These are phyloP conservation scores for Takifugu flavidus DNA, from an alignment of 2,113 vertebrate species.

Conservation along the genomic window DNA sequence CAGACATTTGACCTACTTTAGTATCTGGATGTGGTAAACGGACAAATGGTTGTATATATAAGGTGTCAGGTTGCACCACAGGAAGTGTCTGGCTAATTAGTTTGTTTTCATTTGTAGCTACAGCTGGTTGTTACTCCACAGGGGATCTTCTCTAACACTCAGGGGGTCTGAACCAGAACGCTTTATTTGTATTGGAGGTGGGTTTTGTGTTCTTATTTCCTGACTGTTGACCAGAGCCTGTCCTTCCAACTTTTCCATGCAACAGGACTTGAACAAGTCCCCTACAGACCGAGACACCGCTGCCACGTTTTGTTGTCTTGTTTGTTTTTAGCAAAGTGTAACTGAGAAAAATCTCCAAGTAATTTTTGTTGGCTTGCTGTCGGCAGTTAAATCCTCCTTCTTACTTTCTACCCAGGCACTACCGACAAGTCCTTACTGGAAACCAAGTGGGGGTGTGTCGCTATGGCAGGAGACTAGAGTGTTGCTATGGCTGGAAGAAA, in stretches of 20 bases:
- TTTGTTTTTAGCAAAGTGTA: background rate
- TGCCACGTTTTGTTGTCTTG: background rate
- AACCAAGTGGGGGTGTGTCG: constrained; percentile 83
- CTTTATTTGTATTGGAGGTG: constrained; percentile 33
- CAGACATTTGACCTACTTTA: constrained; percentile 9
- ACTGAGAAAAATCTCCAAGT: background rate
- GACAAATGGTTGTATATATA: constrained; percentile 7
- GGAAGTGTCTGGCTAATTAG: constrained; percentile 52
- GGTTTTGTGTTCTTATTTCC: constrained; percentile 12
- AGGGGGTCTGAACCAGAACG: constrained; percentile 15
- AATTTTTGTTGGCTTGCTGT: background rate
- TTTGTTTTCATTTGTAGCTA: constrained; percentile 41
- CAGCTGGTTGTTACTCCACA: constrained; percentile 36
- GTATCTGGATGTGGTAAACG: constrained; percentile 23
- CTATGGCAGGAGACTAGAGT: constrained; percentile 85
- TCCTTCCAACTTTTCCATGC: too few relatives aligned
- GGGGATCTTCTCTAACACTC: constrained; percentile 40
- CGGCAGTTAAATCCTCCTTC: constrained; percentile 20
- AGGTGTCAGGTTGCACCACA: constrained; percentile 24
- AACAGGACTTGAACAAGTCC: too few relatives aligned
- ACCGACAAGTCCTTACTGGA: constrained; percentile 65
- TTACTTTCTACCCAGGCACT: constrained; percentile 61
- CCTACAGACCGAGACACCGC: too few relatives aligned
- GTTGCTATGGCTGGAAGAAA: constrained; percentile 93
- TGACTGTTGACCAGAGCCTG: too few relatives aligned